phyloP scores from a whole-genome alignment of 2,888 invertebrate genomes.

The Pilophorus perplexus region DNA sequence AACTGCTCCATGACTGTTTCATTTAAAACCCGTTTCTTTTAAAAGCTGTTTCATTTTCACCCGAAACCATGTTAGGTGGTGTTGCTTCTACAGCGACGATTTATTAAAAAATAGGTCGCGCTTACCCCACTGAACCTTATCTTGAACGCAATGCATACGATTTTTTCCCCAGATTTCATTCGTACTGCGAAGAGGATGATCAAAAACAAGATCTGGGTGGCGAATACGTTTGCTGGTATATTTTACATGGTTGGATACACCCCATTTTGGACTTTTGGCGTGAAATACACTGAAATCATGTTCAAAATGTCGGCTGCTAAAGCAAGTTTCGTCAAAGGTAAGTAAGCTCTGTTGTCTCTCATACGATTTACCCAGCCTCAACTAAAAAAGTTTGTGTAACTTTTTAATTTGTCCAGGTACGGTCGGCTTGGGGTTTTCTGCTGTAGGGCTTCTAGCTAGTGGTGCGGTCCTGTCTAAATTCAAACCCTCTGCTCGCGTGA shows the following conservation, averaged over 20 bases:
- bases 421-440: conserved; percentile 65
- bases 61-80: too few relatives aligned
- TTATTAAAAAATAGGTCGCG: too few relatives aligned
- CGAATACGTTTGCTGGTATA: conserved; percentile 69
- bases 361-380: too few relatives aligned
- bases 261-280: conserved; percentile 77
- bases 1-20: too few relatives aligned
- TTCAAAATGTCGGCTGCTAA: conserved; percentile 72
- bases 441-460: conserved; percentile 63
- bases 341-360: conserved; percentile 30
- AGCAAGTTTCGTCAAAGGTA: conserved; percentile 71
- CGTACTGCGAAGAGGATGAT: conserved; percentile 63
- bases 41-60: too few relatives aligned
- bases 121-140: too few relatives aligned
- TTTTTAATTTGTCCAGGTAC: conserved; percentile 53
- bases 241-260: conserved; percentile 70
- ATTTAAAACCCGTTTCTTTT: too few relatives aligned
- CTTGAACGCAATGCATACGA: too few relatives aligned
- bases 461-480: conserved; percentile 65
- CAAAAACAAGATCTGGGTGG: conserved; percentile 66
- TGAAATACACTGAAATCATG: conserved; percentile 80
- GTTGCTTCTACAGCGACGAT: too few relatives aligned
- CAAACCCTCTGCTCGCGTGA: conserved; percentile 63
- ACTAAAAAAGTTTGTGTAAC: background rate
- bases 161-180: too few relatives aligned